Evolutionary conservation across 2,797 vertebrate genomes (phyloP).

Genomic region (Telmatherina bonti): DNA sequence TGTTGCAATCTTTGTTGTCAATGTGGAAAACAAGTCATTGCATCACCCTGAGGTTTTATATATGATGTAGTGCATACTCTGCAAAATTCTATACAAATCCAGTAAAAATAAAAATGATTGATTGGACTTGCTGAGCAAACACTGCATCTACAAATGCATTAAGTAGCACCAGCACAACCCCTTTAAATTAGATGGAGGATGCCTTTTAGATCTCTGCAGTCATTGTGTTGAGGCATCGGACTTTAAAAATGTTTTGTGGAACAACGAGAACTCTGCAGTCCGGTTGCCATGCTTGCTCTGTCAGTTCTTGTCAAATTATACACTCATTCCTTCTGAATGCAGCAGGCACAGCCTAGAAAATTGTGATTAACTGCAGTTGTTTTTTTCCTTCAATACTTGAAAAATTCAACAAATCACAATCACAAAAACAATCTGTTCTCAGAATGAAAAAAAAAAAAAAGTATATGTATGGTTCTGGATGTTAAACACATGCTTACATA

Average conservation of each 20-base stretch:
- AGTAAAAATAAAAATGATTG: constrained; percentile 9
- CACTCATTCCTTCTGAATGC: constrained; percentile 25
- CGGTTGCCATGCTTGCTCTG: constrained; percentile 17
- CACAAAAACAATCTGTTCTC: constrained; percentile 16
- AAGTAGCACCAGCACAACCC: constrained; percentile 9
- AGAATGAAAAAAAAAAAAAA: constrained; percentile 5
- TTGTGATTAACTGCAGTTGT: constrained; percentile 22
- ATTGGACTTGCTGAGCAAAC: constrained; percentile 8
- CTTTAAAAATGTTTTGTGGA: constrained; percentile 29
- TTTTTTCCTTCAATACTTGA: constrained; percentile 7
- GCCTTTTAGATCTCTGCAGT: neutral
- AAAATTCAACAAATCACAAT: constrained; percentile 16
- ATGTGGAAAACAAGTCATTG: constrained; percentile 15
- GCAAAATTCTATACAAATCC: neutral
- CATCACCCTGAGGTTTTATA: neutral
- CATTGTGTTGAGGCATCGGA: constrained; percentile 19
- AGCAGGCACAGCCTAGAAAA: constrained; percentile 6
- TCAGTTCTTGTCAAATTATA: constrained; percentile 41
- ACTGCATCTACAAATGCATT: constrained; percentile 6
- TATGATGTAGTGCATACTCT: neutral
- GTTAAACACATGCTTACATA: constrained; percentile 51
- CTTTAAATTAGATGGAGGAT: constrained; percentile 16
- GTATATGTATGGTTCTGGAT: constrained; percentile 2
- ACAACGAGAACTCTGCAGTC: constrained; percentile 10
- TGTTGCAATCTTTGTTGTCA: constrained; percentile 21